Evolutionary conservation across 2,797 vertebrate species (phyloP), one percentile per base, ranked within the genome.

Genomic region (Cichlasoma orientale): DNA sequence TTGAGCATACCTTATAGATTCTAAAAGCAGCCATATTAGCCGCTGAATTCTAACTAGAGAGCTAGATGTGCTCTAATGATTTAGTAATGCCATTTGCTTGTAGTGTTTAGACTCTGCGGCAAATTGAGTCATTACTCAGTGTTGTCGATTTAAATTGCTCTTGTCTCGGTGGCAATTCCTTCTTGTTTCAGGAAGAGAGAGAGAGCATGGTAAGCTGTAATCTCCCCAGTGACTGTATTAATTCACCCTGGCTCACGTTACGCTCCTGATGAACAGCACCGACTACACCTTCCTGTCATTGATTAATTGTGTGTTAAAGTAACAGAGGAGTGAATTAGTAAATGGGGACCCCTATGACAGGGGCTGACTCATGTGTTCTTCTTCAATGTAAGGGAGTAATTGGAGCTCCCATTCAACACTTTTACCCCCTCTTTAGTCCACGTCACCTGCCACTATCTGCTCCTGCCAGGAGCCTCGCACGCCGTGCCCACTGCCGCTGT

Each of bases 281-380:
- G 82, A 91, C 89, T 88, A 87, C 92, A 90, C 91, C 91, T 93
- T 91, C 85, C 92, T 90, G 90, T 90, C 92, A 91, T 92, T 94
- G 94, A 94, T 94, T 93, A 94, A 95, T 94, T 92, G 92, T 89
- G 90, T 94, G 92, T 93, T 94, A 92, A 93, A 94, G 92, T 89
- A 94, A 93, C 91, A 93, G 88, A 92, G 89, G 90, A 93, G 91
- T 92, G 93, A 94, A 92, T 93, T 93, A 94, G 92, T 90, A 93
- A 94, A 93, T 90, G 90, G 85, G 81, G 80, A 90, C 83, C 89
- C 81, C 79, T 82, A 86, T 80, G 88, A 90, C 89, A 89, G 72
- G 58, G 84, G 82, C 80, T 86, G 81, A 89, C 87, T 87, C 79
- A 80, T 85, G 61, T 71, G 78, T 86, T 88, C 83, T 66, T 86